A percentile compares a stretch with the other conserved stretches of the same genome.
Conservation (phyloP, 2,888 invertebrate genomes). For the Drosophila fungiperda region DNA sequence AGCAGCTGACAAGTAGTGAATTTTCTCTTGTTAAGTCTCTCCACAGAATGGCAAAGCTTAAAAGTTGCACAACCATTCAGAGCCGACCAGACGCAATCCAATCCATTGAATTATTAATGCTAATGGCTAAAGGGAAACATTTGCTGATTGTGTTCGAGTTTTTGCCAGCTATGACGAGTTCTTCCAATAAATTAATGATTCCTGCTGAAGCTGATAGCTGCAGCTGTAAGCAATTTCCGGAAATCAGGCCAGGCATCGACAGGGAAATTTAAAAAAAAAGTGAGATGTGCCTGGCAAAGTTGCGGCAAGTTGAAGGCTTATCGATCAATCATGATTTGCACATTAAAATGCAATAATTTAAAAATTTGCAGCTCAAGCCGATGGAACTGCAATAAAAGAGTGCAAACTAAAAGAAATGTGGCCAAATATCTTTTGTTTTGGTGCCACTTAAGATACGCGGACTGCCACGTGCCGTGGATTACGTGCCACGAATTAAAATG, state of each 20-base stretch:
- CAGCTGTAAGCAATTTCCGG: constrained; percentile 47
- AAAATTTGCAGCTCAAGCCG: neutral
- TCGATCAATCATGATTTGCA: constrained; percentile 15
- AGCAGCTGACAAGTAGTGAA: constrained; percentile 76
- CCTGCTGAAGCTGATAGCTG: constrained; percentile 46
- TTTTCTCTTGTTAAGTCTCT: constrained; percentile 54
- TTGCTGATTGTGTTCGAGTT: constrained; percentile 65
- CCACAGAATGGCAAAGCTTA: constrained; percentile 50
- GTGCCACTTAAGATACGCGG: constrained; percentile 44
- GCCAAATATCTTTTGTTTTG: constrained; percentile 9
- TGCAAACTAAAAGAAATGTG: neutral
- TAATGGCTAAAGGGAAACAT: constrained; percentile 67
- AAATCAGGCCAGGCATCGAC: constrained; percentile 30
- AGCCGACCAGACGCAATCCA: constrained; percentile 18
- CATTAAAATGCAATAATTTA: neutral
- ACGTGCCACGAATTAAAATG: constrained; percentile 42
- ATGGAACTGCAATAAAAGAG: neutral
- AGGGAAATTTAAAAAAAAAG: constrained; percentile 17
- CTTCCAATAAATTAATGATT: constrained; percentile 68
- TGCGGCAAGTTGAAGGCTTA: neutral
- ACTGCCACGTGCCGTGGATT: constrained; percentile 52
- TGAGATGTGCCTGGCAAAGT: constrained; percentile 18
- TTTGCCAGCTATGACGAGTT: constrained; percentile 38
- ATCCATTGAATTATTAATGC: constrained; percentile 76
- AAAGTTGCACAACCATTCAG: constrained; percentile 35